Evolutionary conservation across 1,140 invertebrate genomes (phyloP), one percentile per base, ranked within the genome.

Genomic region (Macrocentrus cingulum): DNA sequence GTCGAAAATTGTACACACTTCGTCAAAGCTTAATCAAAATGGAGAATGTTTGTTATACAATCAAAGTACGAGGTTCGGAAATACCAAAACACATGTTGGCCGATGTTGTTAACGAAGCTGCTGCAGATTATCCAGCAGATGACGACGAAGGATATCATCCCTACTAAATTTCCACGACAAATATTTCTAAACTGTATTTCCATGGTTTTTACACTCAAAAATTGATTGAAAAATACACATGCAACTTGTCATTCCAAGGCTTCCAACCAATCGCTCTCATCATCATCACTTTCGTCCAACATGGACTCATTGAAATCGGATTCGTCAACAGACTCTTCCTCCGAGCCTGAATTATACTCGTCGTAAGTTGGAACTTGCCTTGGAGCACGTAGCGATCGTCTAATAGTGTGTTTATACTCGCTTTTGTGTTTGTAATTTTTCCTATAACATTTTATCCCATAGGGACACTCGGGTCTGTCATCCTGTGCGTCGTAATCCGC

Each of bases 1-100:
- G 80, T 46, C 82, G 85, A n/a, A 95, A 95, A 76, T 69, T 89
- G 19, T 79, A 79, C 13, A 85, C 85, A 1, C 80, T 92, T 25
- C 83, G 84, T 36, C 87, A 87, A 65, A 93, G 89, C 70, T 80
- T 94, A 20, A 64, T 80, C 1, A 95, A 95, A 80, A 90, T 93
- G 64, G 92, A 95, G 76, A 84, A 85, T 46, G 91, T 91, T 0
- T 93, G 91, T 72, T 95, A 94, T 64, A 90, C 88, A 9, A 82
- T 94, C 3, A 84, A 86, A 63, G 87, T 95, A 0, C 82, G 92
- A 15, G 91, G 91, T 0, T 88, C 87, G 1, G 91, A 94, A 66
- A 87, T 90, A 57, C 87, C 89, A 4, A 83, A 84, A 62, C 81
- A 84, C 45, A 86, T 88, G 84, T 65, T 90, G n/a, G 80, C 80